Evolutionary conservation across 1,140 invertebrate species (phyloP).

Genomic region (Tetramorium parvispinum): DNA sequence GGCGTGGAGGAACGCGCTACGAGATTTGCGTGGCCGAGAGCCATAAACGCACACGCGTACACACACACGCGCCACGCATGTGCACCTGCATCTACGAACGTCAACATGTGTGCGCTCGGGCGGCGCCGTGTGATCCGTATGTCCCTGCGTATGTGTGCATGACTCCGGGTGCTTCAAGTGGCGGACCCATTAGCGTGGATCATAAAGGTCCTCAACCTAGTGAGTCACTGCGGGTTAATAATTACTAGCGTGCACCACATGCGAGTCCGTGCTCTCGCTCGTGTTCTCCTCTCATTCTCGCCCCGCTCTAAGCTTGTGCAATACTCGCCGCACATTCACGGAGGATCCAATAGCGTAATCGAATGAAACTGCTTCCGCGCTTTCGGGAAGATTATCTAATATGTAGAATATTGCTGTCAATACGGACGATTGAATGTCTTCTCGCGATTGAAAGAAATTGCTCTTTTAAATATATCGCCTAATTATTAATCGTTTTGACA

Average conservation of each 20-base stretch:
- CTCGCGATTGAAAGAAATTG: not conserved
- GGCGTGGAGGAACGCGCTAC: conserved; percentile 70
- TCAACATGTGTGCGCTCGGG: not conserved
- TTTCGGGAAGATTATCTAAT: not conserved
- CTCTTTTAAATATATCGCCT: too few species aligned
- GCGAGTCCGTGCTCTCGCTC: conserved; percentile 10
- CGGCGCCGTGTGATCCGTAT: not conserved
- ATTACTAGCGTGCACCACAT: conserved; percentile 67
- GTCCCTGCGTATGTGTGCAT: not conserved
- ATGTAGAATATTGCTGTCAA: not conserved
- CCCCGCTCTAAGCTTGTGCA: conserved; percentile 15
- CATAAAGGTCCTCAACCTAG: conserved; percentile 80
- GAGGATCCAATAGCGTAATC: conserved; percentile 26
- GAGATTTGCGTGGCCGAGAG: conserved; percentile 72
- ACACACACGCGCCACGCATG: not conserved
- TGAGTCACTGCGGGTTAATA: conserved; percentile 79
- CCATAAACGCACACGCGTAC: conserved; percentile 61
- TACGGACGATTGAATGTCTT: not conserved
- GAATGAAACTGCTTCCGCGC: conserved; percentile 31
- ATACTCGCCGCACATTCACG: conserved; percentile 36
- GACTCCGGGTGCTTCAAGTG: conserved; percentile 58
- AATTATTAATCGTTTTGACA: not conserved
- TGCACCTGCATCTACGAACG: conserved; percentile 21
- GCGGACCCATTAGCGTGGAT: conserved; percentile 77
- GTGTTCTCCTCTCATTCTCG: conserved; percentile 35